These are phyloP conservation scores for Catajapyx aquilonaris DNA, from an alignment of 1,140 invertebrate species.

Conservation along the genomic window DNA sequence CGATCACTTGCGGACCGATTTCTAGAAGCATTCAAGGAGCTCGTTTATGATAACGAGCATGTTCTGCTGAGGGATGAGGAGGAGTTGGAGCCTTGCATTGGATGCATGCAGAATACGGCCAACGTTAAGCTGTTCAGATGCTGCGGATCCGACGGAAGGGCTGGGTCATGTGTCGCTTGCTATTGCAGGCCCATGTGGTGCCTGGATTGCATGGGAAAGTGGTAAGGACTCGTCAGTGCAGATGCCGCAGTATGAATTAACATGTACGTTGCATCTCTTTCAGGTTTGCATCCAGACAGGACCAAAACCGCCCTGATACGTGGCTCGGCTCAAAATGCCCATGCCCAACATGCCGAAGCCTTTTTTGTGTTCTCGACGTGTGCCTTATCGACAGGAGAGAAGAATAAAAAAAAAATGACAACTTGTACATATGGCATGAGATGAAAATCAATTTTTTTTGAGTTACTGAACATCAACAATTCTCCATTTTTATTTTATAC, in stretches of 20 bases:
- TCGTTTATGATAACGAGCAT: constrained; percentile 48
- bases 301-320: constrained; percentile 40
- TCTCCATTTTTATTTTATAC: too few relatives aligned
- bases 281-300: constrained; percentile 61
- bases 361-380: constrained; percentile 73
- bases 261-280: constrained; percentile 1
- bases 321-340: constrained; percentile 73
- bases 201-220: constrained; percentile 60
- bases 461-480: too few relatives aligned
- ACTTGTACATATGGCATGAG: too few relatives aligned
- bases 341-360: constrained; percentile 68
- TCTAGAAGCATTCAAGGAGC: constrained; percentile 55
- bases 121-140: constrained; percentile 60
- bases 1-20: constrained; percentile 62
- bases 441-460: too few relatives aligned
- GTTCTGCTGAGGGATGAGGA: constrained; percentile 42
- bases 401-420: too few relatives aligned
- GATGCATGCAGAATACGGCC: constrained; percentile 58
- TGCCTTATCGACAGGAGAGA: constrained; percentile 16
- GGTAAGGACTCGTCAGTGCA: constrained; percentile 29
- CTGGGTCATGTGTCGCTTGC: constrained; percentile 30
- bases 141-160: constrained; percentile 27
- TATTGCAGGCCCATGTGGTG: constrained; percentile 78
- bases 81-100: constrained; percentile 64
- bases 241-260: not conserved